A percentile compares a stretch with the other conserved stretches of the same genome.
phyloP scores from a whole-genome alignment of 2,888 invertebrate species.

The Julus scandinavius region DNA sequence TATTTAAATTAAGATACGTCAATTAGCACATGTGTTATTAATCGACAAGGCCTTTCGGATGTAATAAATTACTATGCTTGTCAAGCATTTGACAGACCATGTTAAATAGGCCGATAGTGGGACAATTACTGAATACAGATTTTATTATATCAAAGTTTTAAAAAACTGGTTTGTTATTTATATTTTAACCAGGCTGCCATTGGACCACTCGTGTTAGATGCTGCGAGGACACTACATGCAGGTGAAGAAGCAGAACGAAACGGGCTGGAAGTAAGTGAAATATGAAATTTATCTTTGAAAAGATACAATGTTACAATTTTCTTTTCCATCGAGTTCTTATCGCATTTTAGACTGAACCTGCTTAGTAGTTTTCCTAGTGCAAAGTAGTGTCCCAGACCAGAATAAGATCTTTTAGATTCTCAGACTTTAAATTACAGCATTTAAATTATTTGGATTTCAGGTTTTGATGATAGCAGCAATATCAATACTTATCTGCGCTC shows the following conservation, averaged over 20 bases:
- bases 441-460: constrained; percentile 48
- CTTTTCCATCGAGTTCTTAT: neutral
- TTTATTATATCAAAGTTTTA: neutral
- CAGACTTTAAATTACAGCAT: neutral
- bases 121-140: constrained; percentile 1
- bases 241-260: constrained; percentile 49
- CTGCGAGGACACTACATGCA: constrained; percentile 54
- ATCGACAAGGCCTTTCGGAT: neutral
- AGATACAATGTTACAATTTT: neutral
- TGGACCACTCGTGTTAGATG: constrained; percentile 73
- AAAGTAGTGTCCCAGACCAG: neutral
- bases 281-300: neutral
- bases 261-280: constrained; percentile 50
- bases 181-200: constrained; percentile 71
- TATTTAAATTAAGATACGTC: neutral
- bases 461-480: constrained; percentile 54
- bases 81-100: neutral
- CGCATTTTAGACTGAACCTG: neutral
- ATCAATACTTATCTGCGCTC: constrained; percentile 55
- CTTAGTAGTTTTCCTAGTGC: neutral
- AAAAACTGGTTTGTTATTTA: constrained; percentile 1
- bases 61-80: neutral
- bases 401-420: neutral
- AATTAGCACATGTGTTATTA: no score
- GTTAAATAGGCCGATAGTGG: neutral